Conservation (phyloP, 2,113 vertebrate species). For the Gasterosteus nipponicus region DNA sequence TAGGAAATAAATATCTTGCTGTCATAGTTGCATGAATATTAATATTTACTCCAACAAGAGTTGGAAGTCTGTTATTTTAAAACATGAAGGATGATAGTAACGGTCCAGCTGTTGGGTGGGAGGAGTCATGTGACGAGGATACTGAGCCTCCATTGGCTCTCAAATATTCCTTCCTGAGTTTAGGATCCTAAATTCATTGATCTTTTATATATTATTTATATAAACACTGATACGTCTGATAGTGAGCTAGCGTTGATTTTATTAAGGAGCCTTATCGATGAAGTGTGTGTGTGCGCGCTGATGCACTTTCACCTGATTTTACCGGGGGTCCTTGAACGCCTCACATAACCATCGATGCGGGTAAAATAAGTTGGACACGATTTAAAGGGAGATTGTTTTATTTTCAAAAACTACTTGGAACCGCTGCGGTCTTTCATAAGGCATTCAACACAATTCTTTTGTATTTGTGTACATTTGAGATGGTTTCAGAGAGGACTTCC, state of each 20-base stretch:
- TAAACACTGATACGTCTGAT: too few relatives aligned
- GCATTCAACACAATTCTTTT: slow-evolving; percentile 42
- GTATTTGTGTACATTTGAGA: slow-evolving; percentile 35
- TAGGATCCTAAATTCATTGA: too few relatives aligned
- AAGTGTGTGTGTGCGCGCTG: too few relatives aligned
- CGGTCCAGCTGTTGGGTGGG: too few relatives aligned
- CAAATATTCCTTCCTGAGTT: too few relatives aligned
- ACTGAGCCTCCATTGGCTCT: too few relatives aligned
- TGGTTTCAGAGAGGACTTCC: slow-evolving; percentile 38
- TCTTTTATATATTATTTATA: too few relatives aligned
- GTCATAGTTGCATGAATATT: background rate
- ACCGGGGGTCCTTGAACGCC: background rate
- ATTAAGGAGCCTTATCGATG: too few relatives aligned
- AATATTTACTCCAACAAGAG: too few relatives aligned
- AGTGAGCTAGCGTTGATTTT: too few relatives aligned
- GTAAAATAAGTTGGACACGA: background rate
- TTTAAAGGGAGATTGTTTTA: slow-evolving; percentile 44
- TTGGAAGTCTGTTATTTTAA: background rate
- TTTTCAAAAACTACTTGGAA: slow-evolving; percentile 51
- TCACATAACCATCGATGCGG: background rate
- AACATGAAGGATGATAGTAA: too few relatives aligned
- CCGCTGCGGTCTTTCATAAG: slow-evolving; percentile 45
- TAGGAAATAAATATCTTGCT: background rate
- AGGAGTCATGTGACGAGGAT: too few relatives aligned
- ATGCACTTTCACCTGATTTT: background rate